Base-by-base conservation (phyloP, 2,797 vertebrate species). In the Mustela erminea region DNA sequence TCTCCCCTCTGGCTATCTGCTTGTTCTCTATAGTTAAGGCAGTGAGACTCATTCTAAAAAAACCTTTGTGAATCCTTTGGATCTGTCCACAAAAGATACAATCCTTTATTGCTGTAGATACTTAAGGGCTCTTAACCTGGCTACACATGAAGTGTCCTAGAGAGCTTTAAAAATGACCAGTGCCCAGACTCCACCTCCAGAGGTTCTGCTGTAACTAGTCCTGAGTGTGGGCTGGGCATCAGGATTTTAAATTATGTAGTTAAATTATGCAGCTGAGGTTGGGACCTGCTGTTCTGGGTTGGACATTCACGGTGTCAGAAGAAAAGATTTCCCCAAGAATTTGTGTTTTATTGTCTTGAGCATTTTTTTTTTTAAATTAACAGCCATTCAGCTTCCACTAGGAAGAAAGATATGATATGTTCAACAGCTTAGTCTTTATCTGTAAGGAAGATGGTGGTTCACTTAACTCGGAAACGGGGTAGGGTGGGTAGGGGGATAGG, bases 291-390 rank as follows among this genome's bases (percentile, higher is more conserved):
- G 9, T 84, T 87, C 54, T 87, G 29, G 38, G 46, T 41, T 64
- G 68, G 18, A 1, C 13, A 77, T 35, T 87, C 43, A 29, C 32
- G 58, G 13, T 90, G 80, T 89, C 84, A 77, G 54, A 68, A 52
- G 46, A 10, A 91, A 62, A 86, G 7, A 80, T 92, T 35, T 54
- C 75, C 21, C 2, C n/a, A 92, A 60, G 58, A 85, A 54, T 75
- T 86, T 92, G 38, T 52, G 27, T 90, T 54, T 62, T 60, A 77
- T 38, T 77, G 32, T 96, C 95, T 78, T 32, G 68, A 94, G 75
- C 32, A 4, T 66, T 66, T 66, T 64, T 64, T 80, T 62, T 62
- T 62, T 80, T 32, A 49, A 87, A 54, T 35, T 46, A 80, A 70
- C 0, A 84, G 17, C 25, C 13, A 43, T 72, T 60, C 35, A 32